Percentiles rank a stretch among this genome's conserved stretches.
Conservation (phyloP, 2,888 invertebrate genomes). For the Axea sp. region DNA sequence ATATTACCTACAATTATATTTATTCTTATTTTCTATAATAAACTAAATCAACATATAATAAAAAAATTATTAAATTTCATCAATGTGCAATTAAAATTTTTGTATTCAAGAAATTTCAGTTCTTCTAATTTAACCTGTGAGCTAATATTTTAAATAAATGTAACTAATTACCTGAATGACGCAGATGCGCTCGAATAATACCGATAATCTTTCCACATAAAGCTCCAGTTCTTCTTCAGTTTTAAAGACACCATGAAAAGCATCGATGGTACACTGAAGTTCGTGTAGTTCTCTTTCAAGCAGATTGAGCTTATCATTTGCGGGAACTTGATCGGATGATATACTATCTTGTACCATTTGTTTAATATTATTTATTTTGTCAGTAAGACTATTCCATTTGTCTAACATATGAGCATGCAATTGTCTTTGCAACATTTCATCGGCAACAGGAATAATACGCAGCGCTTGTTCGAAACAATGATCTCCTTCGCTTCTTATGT, state of each 20-base stretch:
- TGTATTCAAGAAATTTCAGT: no score
- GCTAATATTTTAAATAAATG: no score
- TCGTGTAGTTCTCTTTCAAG: conserved; percentile 89
- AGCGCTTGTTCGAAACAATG: conserved; percentile 88
- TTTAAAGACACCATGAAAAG: conserved; percentile 88
- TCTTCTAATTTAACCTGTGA: no score
- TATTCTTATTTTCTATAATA: no score
- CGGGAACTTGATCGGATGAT: conserved; percentile 86
- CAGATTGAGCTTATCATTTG: conserved; percentile 86
- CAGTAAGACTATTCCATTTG: conserved; percentile 86
- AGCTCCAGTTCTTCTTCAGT: conserved; percentile 90
- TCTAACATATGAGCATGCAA: conserved; percentile 89
- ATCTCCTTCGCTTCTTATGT: conserved; percentile 86
- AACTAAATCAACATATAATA: no score
- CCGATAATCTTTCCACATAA: conserved; percentile 90
- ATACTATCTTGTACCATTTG: conserved; percentile 85
- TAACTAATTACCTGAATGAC: conserved; percentile 82
- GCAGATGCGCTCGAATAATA: conserved; percentile 87
- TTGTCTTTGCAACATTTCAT: conserved; percentile 90
- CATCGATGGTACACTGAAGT: conserved; percentile 85
- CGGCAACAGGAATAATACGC: conserved; percentile 89
- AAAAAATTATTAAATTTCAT: no score
- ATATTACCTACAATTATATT: no score
- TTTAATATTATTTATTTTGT: conserved; percentile 85
- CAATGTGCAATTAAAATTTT: no score